These are phyloP conservation scores for Nomada flava DNA, from an alignment of 2,888 invertebrate species.

Conservation along the genomic window DNA sequence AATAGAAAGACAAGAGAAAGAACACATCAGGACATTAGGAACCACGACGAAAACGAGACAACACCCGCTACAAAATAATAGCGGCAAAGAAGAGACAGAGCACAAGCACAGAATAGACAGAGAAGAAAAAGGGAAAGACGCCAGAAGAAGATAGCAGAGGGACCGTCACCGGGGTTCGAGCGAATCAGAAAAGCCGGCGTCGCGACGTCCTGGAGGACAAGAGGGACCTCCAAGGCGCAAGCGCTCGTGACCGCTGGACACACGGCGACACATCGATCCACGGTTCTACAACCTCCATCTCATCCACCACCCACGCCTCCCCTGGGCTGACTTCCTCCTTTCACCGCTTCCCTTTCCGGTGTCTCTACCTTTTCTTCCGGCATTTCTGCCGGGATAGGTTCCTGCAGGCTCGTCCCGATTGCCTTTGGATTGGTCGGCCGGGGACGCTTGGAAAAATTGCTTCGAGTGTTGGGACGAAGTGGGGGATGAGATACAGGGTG, in stretches of 20 bases:
- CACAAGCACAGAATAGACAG: slow-evolving; percentile 43
- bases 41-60: no score
- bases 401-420: slow-evolving; percentile 16
- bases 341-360: slow-evolving; percentile 63
- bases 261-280: slow-evolving; percentile 83
- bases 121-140: slow-evolving; percentile 58
- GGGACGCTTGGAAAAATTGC: no score
- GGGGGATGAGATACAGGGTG: no score
- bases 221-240: slow-evolving; percentile 74
- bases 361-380: slow-evolving; percentile 59
- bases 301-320: slow-evolving; percentile 61
- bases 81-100: background rate
- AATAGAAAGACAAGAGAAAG: no score
- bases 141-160: slow-evolving; percentile 18
- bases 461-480: no score
- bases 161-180: slow-evolving; percentile 69
- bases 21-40: no score
- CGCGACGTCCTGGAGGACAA: slow-evolving; percentile 73
- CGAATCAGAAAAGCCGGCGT: slow-evolving; percentile 77
- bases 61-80: no score
- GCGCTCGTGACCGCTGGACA: slow-evolving; percentile 82
- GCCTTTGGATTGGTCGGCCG: background rate
- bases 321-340: slow-evolving; percentile 53
- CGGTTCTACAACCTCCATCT: slow-evolving; percentile 78
- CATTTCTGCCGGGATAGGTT: slow-evolving; percentile 13